Base-by-base conservation (phyloP, 2,797 vertebrate species). In the Epinephelus malabaricus region DNA sequence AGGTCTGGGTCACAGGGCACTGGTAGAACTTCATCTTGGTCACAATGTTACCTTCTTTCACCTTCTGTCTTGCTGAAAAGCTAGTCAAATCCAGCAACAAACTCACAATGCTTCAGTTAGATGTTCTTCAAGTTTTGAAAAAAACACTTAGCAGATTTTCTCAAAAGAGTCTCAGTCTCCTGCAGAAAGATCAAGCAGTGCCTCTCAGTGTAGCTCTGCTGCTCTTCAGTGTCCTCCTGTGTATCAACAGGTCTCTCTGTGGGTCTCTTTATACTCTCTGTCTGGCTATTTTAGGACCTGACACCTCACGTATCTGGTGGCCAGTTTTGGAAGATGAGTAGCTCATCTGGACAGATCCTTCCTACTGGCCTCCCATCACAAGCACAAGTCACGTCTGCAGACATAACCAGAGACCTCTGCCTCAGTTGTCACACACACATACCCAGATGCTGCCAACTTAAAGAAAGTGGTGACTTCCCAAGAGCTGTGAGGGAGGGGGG, bases 281-380 rank as follows among this genome's bases (percentile, higher is more conserved):
- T 9, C 0, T 4, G 46, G 92, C 96, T 99, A 98, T 99, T 98
- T 98, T 97, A 92, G 91, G 97, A 89, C 43, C 11, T 0, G 50
- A 88, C 87, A 86, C 88, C 94, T 96, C 95, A 96, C 94, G 78
- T 77, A 88, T 89, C 81, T 81, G 84, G 69, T 91, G 82, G 74
- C 83, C 50, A 61, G 34, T 79, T 87, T 73, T 94, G 85, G 92
- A 94, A 93, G 93, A 91, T 78, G 90, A 94, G 93, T 70, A 70
- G 67, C 43, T 69, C 59, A 62, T 34, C 40, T 54, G 72, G 46
- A 55, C 65, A 71, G 63, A 67, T 19, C 70, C 66, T 78, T 73
- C 90, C 87, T 78, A 53, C 58, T 54, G 17, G 46, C 47, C 69
- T 15, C 27, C 27, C 5, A 83, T 90, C 88, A 92, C 81, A 82